phyloP scores from a whole-genome alignment of 1,140 invertebrate species.

The Scaptomyza montana region DNA sequence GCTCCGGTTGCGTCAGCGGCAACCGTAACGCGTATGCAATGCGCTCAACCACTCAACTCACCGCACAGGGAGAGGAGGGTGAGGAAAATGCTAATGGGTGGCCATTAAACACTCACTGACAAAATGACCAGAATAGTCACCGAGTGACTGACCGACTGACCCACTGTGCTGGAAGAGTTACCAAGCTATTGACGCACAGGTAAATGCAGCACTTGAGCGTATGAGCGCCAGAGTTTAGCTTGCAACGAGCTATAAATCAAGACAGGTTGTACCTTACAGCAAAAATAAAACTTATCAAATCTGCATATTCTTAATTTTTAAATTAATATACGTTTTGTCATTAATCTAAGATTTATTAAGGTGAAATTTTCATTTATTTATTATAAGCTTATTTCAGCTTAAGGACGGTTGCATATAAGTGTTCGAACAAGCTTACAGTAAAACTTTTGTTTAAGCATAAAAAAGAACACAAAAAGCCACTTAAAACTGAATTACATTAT shows the following conservation, averaged over 20 bases:
- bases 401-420: not conserved
- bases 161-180: constrained; percentile 2
- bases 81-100: constrained; percentile 66
- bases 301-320: no score
- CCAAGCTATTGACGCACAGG: constrained; percentile 23
- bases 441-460: not conserved
- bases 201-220: constrained; percentile 29
- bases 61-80: not conserved
- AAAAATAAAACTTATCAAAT: no score
- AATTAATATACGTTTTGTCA: no score
- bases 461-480: not conserved
- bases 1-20: constrained; percentile 85
- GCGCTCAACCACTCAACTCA: constrained; percentile 50
- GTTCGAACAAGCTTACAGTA: not conserved
- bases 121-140: constrained; percentile 41
- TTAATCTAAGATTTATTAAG: no score
- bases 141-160: constrained; percentile 41
- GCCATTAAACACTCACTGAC: constrained; percentile 65
- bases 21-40: constrained; percentile 85
- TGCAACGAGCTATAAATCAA: not conserved
- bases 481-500: not conserved
- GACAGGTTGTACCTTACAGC: not conserved
- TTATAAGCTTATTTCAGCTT: no score
- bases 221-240: not conserved
- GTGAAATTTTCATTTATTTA: no score